Base-by-base conservation (phyloP, 2,113 vertebrate genomes). In the Morone saxatilis region DNA sequence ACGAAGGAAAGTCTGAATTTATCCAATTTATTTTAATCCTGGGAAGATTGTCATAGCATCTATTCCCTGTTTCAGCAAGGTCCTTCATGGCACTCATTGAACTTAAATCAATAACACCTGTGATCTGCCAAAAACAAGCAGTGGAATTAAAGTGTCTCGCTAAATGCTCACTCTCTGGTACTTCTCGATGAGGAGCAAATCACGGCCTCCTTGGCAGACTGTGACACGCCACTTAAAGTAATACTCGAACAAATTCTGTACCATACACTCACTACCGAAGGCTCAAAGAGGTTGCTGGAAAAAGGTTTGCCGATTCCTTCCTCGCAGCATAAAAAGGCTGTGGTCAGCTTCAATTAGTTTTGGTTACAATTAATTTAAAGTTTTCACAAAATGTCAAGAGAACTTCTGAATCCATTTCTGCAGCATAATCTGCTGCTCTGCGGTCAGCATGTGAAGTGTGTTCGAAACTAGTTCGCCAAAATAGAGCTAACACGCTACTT, bases 91-190 rank as follows among this genome's bases (percentile, higher is more conserved):
- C n/a, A 20, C 17, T 61, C 4, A 45, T 6, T 59, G 38, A 61
- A 51, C 20, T 81, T 2, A 69, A 86, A 76, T 71, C 25, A 62
- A 10, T 60, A 56, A 36, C 47, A 71, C 38, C 40, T 61, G 22
- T 43, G 19, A 54, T 74, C 25, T 60, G 50, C 56, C 0, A 11
- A 48, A 68, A 75, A 53, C 3, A 68, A 71, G 45, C 4, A 12
- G 13, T 38, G 45, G 20, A 61, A 56, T 14, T 61, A 22, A 56
- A 40, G 43, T 6, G 59, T 36, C 31, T 76, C 2, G 3, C 40
- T 61, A 5, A 80, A 71, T 14, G 51, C 50, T 72, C 11, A 7
- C 66, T 63, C 43, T 72, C 56, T 38, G 51, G 13, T 43, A 22
- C 51, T 68, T 76, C 51, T 60, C 19, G 25, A 20, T 53, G 36